phyloP scores from a whole-genome alignment of 2,888 invertebrate genomes.

The Antheraea yamamai region DNA sequence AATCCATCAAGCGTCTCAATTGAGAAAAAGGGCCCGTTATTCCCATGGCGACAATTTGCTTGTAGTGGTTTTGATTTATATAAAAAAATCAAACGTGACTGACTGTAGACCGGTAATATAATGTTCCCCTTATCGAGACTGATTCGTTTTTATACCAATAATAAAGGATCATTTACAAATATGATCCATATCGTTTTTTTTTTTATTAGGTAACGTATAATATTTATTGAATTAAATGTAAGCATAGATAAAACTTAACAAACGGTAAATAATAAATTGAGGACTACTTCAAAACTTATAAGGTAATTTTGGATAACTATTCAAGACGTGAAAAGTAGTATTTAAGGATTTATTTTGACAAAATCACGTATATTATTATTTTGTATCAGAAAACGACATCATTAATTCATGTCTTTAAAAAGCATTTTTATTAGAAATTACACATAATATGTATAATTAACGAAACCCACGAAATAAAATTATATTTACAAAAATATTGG shows the following conservation, averaged over 20 bases:
- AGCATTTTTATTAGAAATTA: background rate
- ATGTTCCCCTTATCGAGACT: background rate
- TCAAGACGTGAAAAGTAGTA: too few species aligned
- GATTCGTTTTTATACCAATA: background rate
- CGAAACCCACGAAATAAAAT: background rate
- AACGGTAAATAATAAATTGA: background rate
- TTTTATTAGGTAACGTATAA: background rate
- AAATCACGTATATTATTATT: background rate
- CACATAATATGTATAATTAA: background rate
- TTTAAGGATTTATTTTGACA: background rate
- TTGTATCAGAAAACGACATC: background rate
- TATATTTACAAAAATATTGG: background rate
- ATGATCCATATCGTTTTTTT: background rate
- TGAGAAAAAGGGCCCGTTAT: background rate
- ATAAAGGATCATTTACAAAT: background rate
- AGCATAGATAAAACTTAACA: background rate
- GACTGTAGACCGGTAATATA: background rate
- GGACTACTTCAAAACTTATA: too few species aligned
- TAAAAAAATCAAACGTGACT: background rate
- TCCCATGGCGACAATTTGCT: conserved; percentile 13
- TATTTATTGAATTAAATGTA: background rate
- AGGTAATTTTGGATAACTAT: too few species aligned
- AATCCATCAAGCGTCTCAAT: background rate
- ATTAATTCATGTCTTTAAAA: background rate
- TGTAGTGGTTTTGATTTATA: background rate